phyloP scores from a whole-genome alignment of 2,888 invertebrate genomes.

The Hirtodrosophila duncani region DNA sequence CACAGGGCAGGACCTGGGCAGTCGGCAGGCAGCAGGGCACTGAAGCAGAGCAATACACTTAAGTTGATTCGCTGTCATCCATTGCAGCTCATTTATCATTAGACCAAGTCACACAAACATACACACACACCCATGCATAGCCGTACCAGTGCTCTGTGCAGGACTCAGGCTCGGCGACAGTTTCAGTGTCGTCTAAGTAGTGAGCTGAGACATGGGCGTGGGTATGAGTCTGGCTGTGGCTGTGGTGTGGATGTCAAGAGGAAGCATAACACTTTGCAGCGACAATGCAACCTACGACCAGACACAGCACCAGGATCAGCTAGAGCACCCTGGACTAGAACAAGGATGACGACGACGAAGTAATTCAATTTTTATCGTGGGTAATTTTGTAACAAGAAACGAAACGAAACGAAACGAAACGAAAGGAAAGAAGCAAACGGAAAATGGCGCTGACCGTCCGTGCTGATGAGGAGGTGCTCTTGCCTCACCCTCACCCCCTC shows the following conservation, averaged over 20 bases:
- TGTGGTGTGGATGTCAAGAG: slow-evolving; percentile 59
- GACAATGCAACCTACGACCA: slow-evolving; percentile 25
- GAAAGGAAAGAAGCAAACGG: slow-evolving; percentile 30
- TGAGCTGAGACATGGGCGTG: slow-evolving; percentile 43
- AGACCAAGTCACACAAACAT: slow-evolving; percentile 57
- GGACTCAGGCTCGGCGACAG: slow-evolving; percentile 52
- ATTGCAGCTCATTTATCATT: slow-evolving; percentile 77
- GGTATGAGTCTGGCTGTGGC: slow-evolving; percentile 8
- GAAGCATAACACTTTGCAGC: slow-evolving; percentile 63
- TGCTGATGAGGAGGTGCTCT: no score
- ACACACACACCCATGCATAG: slow-evolving; percentile 12
- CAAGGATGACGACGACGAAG: slow-evolving; percentile 57
- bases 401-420: slow-evolving; percentile 57
- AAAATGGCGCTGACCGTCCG: slow-evolving; percentile 27
- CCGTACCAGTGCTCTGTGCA: slow-evolving; percentile 7
- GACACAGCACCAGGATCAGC: slow-evolving; percentile 8
- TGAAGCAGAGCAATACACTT: slow-evolving; percentile 75
- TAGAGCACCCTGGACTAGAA: no score
- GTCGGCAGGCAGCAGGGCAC: slow-evolving; percentile 14
- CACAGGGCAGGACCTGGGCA: not conserved
- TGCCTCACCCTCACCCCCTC: no score
- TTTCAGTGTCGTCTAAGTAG: slow-evolving; percentile 62
- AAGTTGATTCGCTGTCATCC: slow-evolving; percentile 77
- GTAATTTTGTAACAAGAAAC: slow-evolving; percentile 75
- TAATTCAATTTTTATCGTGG: slow-evolving; percentile 77